phyloP scores from a whole-genome alignment of 2,113 vertebrate species.

The Pelecanus crispus region DNA sequence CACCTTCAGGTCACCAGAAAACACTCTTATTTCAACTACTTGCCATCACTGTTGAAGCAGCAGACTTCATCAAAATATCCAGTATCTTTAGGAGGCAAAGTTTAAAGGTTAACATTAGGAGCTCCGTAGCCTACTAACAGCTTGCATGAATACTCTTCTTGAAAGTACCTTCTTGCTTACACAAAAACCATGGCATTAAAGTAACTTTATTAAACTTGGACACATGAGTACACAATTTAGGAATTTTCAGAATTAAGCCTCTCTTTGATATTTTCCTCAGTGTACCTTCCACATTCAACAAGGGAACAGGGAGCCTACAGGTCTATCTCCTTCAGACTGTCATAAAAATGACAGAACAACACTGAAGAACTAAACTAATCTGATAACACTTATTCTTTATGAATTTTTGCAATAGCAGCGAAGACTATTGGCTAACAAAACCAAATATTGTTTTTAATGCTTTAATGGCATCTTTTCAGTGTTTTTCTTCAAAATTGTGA shows the following conservation, averaged over 20 bases:
- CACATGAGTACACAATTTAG: accelerated
- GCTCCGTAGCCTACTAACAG: not conserved
- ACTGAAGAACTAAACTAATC: not conserved
- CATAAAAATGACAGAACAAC: not conserved
- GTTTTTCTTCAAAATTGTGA: not conserved
- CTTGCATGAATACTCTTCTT: not conserved
- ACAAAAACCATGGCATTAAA: not conserved
- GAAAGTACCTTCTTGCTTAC: not conserved
- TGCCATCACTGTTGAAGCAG: not conserved
- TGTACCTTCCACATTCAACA: not conserved
- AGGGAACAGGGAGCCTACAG: not conserved
- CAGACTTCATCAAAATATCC: not conserved
- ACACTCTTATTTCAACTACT: not conserved
- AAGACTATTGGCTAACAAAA: not conserved
- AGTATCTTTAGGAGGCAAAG: not conserved
- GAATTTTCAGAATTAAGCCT: not conserved
- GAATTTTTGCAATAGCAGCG: not conserved
- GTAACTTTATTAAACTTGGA: not conserved
- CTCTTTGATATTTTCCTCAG: not conserved
- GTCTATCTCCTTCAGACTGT: not conserved
- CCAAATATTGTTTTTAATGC: not conserved
- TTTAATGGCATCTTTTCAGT: not conserved
- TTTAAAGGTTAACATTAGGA: not conserved
- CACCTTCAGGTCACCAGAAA: not conserved
- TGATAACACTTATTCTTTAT: not conserved